Base-by-base conservation (phyloP, 1,140 invertebrate genomes). In the Heliothis virescens region DNA sequence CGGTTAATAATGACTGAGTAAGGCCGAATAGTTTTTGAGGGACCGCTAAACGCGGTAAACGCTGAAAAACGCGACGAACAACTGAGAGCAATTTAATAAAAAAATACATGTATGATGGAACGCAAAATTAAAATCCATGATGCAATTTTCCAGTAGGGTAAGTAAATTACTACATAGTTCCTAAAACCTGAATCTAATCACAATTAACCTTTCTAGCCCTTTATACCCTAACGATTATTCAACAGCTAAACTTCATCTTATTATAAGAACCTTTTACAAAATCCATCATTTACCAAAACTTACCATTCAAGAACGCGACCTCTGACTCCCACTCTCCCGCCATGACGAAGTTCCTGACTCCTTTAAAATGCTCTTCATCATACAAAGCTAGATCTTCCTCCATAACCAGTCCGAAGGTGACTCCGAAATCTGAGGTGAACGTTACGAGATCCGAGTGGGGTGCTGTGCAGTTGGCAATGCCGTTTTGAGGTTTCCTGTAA, bases 301-400 rank as follows among this genome's bases (percentile, higher is more conserved):
- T 11, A 83, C 82, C 74, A 73, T 52, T 80, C 18, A 80, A 78
- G 16, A 73, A 67, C 3, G 75, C 52, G 15, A 82, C 34, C 29
- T 79, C 53, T 21, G 47, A 52, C 13, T 16, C 11, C 52, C 71
- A 98, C 69, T 96, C 96, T 0, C 96, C 96, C 0, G 97, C 93
- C 83, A 96, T 97, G 0, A 98, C 91, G 57, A 98, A 95, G 88
- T 98, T 96, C 3, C 94, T 88, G 18, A 87, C 52, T n/a, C 48
- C 83, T 13, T 62, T 72, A 12, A 83, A 53, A 13, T 57, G 83
- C 47, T 69, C 79, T 26, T 77, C n/a, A n/a, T 87, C 83, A 10
- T 62, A 65, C 0, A 96, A 97, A 1, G 98, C 82, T 21, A 98
- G 95, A 88, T 98, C 98, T 83, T 97, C 97, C 82, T 97, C 97